Evolutionary conservation across 2,113 vertebrate genomes (phyloP).

Genomic region (Corapipo altera): DNA sequence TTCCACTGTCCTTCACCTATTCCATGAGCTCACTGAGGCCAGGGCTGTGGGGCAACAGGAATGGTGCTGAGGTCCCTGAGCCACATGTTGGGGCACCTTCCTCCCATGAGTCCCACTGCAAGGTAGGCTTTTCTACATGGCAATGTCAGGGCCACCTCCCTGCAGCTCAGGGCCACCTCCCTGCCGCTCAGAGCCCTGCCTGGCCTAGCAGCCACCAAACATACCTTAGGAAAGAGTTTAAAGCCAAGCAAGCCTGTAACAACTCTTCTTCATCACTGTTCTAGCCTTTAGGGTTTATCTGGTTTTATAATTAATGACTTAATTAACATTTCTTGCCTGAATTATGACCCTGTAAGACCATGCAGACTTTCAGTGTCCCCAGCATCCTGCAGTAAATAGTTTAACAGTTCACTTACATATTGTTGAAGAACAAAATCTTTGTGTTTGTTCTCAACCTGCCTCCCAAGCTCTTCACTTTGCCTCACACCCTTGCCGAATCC

Average conservation of each 20-base stretch:
- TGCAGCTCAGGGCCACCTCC: not conserved
- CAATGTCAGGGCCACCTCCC: not conserved
- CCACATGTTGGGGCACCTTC: not conserved
- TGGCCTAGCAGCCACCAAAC: not conserved
- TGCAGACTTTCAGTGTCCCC: not conserved
- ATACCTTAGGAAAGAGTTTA: not conserved
- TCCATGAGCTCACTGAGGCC: not conserved
- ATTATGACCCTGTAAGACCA: not conserved
- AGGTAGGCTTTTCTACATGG: not conserved
- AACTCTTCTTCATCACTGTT: not conserved
- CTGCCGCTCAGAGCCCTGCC: not conserved
- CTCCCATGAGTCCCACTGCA: fast-evolving
- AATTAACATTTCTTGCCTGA: not conserved
- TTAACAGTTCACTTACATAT: not conserved
- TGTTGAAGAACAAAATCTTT: not conserved
- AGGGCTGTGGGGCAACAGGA: not conserved
- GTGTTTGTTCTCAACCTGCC: not conserved
- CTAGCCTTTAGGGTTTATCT: not conserved
- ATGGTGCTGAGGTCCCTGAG: not conserved
- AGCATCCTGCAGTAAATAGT: not conserved
- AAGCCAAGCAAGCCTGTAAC: not conserved
- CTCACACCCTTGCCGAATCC: not conserved
- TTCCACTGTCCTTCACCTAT: not conserved
- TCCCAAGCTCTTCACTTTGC: not conserved
- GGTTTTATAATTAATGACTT: not conserved